Evolutionary conservation across 2,797 vertebrate genomes (phyloP).

Genomic region (Vireo griseus): DNA sequence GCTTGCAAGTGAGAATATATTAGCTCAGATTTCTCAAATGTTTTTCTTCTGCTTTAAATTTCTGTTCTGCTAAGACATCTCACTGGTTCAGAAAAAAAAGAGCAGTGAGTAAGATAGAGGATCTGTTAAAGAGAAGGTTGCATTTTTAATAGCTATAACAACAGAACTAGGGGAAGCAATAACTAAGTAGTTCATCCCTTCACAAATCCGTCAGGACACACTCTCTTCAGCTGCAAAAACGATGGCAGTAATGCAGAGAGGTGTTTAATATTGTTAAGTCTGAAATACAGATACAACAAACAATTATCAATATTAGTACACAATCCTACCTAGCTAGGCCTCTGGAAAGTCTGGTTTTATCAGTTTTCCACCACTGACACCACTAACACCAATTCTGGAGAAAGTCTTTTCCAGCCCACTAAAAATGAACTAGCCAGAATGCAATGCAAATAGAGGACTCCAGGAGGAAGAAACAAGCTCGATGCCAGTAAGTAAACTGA

Average conservation of each 20-base stretch:
- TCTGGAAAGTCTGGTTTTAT: conserved; percentile 9
- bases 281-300: neutral
- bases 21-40: neutral
- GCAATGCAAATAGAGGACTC: neutral
- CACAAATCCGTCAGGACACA: neutral
- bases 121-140: neutral
- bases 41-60: neutral
- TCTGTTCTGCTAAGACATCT: neutral
- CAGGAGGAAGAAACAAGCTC: neutral
- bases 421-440: neutral
- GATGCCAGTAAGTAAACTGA: neutral
- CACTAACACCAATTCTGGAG: neutral
- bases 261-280: neutral
- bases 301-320: neutral
- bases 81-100: neutral
- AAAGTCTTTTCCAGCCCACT: neutral
- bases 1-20: neutral
- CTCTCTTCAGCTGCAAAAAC: neutral
- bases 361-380: neutral
- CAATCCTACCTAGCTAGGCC: neutral
- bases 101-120: neutral
- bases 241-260: neutral
- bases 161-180: neutral
- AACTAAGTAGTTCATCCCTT: neutral
- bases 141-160: neutral